Conservation (phyloP, 2,113 vertebrate genomes). For the Centropristis striata region DNA sequence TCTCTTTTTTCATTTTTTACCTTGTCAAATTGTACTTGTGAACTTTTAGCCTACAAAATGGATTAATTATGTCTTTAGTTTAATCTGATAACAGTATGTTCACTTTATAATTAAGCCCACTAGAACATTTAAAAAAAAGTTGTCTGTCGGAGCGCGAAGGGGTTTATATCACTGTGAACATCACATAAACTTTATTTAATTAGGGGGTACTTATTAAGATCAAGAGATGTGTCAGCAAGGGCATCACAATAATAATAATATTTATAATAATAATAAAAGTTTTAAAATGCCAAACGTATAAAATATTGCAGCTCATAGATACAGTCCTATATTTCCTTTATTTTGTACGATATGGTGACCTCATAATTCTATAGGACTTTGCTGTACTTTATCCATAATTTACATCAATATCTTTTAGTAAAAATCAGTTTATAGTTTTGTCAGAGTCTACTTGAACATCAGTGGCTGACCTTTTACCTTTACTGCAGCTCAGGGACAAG, state of each 20-base stretch:
- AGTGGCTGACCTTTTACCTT: no score
- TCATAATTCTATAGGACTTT: neutral
- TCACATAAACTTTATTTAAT: neutral
- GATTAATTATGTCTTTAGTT: no score
- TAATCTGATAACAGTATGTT: no score
- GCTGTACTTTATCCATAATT: neutral
- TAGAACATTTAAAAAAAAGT: no score
- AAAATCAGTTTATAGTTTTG: neutral
- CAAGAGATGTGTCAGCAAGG: neutral
- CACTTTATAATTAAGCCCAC: no score
- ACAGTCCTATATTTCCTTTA: neutral
- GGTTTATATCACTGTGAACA: no score
- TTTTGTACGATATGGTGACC: neutral
- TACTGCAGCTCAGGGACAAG: neutral
- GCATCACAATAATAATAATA: neutral
- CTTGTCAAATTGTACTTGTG: no score
- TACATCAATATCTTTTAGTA: neutral
- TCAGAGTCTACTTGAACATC: no score
- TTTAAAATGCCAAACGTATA: neutral
- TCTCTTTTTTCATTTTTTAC: no score
- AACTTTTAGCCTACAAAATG: no score
- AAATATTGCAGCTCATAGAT: neutral
- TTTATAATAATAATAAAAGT: neutral
- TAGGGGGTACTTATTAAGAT: neutral
- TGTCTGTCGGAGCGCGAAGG: no score